Evolutionary conservation across 2,797 vertebrate genomes (phyloP), one percentile per base, ranked within the genome.

Genomic region (Rhinogobio ventralis): DNA sequence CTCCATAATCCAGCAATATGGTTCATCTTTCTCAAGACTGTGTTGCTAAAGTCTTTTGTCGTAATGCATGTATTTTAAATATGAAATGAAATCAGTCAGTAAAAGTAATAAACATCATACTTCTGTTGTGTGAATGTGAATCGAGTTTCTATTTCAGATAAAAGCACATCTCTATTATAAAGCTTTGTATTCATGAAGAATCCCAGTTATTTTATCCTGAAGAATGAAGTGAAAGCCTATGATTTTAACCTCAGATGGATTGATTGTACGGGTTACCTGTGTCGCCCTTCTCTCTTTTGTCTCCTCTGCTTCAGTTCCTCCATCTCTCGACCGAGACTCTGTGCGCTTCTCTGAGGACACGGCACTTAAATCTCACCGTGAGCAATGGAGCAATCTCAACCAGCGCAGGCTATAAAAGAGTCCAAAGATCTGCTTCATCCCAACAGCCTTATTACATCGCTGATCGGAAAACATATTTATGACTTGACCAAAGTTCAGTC

Each of bases 281-380:
- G 94, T 67, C 94, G 88, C 15, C 73, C 86, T 5, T 95, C 93
- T 86, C 93, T 91, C 69, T 93, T 94, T 39, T 86, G 89, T 25
- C 87, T 89, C 89, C 95, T 89, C 19, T 85, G 49, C 89, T 85
- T 94, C 0, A 94, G 30, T 0, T 94, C 94, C 46, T 94, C 95
- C 94, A 95, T 94, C 33, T 67, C 11, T 39, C 39, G 7, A 25
- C 28, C 14, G 19, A 20, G 36, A 42, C 1, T 42, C 39, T 42
- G 8, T 9, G 39, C 4, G 1, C 36, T 39, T 1, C 36, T 39
- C 36, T 7, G 36, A 39, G 46, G 8, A 23, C 23, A 67, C 5
- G 39, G 30, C 4, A 20, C 68, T 79, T 72, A 46, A 84, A 46
- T 53, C 71, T 62, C 7, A 25, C 45, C 28, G 62, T 8, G 23